phyloP scores from a whole-genome alignment of 64 coral and sea anemone species.

The Actinia equina region DNA sequence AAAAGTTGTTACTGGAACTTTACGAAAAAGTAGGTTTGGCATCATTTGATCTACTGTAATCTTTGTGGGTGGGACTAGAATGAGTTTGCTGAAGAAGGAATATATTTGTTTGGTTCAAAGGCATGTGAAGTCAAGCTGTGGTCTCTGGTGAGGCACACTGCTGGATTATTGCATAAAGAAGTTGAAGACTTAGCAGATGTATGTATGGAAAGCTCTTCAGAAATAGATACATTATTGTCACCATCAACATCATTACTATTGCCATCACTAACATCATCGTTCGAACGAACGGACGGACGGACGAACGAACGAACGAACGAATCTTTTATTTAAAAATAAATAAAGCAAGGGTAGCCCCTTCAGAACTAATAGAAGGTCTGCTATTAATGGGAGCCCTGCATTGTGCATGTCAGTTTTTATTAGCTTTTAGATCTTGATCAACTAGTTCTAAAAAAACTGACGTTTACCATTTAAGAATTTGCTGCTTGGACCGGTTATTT shows the following conservation, averaged over 20 bases:
- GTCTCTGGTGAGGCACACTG: slow-evolving; percentile 95
- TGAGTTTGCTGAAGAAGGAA: not conserved
- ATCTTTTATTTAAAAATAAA: too few relatives aligned
- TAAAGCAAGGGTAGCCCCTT: too few relatives aligned
- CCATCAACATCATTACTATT: not conserved
- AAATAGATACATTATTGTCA: not conserved
- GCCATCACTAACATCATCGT: not conserved
- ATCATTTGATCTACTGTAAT: not conserved
- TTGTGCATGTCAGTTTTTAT: too few relatives aligned
- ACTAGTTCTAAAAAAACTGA: too few relatives aligned
- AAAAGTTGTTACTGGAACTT: slow-evolving; percentile 80
- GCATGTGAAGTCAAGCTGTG: slow-evolving; percentile 88
- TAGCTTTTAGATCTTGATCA: too few relatives aligned
- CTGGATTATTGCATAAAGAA: slow-evolving; percentile 77
- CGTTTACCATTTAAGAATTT: too few relatives aligned
- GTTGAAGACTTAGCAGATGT: slow-evolving; percentile 93
- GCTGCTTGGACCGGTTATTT: too few relatives aligned
- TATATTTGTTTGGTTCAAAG: slow-evolving; percentile 16
- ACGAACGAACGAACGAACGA: too few relatives aligned
- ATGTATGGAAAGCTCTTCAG: not conserved
- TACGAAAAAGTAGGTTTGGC: slow-evolving; percentile 83
- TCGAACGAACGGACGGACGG: too few relatives aligned
- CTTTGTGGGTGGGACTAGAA: not conserved
- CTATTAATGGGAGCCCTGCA: too few relatives aligned
- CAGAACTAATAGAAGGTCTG: too few relatives aligned